Evolutionary conservation across 2,797 vertebrate species (phyloP).

Genomic region (Pseudochirops cupreus): DNA sequence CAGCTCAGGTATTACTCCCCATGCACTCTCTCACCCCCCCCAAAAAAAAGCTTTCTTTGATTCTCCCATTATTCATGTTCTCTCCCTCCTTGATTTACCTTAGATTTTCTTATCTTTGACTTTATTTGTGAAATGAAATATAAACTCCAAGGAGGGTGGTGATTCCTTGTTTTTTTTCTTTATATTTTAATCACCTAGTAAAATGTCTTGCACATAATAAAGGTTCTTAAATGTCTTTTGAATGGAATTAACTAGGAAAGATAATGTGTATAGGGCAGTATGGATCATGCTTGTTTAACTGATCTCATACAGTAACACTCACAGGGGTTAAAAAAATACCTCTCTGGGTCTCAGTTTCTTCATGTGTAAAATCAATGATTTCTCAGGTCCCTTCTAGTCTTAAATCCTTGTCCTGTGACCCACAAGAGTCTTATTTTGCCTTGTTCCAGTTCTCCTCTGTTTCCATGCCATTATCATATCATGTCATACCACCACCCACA

Average conservation of each 20-base stretch:
- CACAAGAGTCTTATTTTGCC: not conserved
- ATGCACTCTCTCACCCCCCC: too few species aligned
- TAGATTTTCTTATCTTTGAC: not conserved
- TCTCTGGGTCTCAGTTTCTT: not conserved
- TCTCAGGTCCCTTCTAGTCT: not conserved
- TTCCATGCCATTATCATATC: not conserved
- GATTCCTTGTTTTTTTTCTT: not conserved
- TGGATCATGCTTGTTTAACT: not conserved
- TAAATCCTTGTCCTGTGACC: not conserved
- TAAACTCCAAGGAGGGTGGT: not conserved
- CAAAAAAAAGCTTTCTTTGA: accelerated
- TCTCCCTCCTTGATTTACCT: not conserved
- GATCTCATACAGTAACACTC: not conserved
- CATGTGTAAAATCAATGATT: not conserved
- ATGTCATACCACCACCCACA: not conserved
- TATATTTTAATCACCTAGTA: not conserved
- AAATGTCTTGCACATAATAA: not conserved
- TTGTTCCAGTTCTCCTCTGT: not conserved
- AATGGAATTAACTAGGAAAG: not conserved
- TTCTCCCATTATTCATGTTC: not conserved
- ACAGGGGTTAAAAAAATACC: not conserved
- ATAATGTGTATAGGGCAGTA: not conserved
- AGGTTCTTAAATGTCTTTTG: not conserved
- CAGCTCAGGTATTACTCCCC: not conserved
- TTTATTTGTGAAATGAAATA: not conserved